Evolutionary conservation across 2,797 vertebrate species (phyloP).

Genomic region (Clamator glandarius): DNA sequence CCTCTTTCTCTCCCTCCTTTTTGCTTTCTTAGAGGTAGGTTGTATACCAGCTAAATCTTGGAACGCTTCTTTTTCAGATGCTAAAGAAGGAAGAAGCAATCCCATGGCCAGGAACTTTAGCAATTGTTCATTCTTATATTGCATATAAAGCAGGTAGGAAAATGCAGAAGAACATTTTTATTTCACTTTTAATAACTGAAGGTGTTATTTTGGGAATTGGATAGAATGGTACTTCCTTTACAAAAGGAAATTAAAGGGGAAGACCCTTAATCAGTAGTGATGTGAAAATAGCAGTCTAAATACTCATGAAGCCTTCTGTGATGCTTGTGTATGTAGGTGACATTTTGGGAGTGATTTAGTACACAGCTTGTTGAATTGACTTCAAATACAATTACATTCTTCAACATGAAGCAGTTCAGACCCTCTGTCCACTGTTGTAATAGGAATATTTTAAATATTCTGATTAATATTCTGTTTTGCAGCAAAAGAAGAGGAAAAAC

Average conservation of each 20-base stretch:
- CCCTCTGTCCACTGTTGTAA: not conserved
- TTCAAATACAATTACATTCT: not conserved
- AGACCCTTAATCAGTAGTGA: not conserved
- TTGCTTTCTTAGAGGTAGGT: constrained; percentile 6
- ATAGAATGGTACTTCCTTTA: constrained; percentile 12
- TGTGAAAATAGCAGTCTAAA: not conserved
- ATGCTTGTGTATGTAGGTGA: not conserved
- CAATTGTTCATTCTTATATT: constrained; percentile 99
- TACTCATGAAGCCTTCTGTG: not conserved
- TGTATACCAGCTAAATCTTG: constrained; percentile 18
- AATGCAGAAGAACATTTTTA: not conserved
- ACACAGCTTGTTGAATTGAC: not conserved
- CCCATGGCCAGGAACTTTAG: constrained; percentile 97
- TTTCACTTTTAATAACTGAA: not conserved
- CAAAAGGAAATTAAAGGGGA: constrained; percentile 38
- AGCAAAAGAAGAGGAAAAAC: constrained; percentile 99
- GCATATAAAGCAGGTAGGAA: constrained; percentile 98
- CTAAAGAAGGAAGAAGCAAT: constrained; percentile 99
- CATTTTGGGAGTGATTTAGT: not conserved
- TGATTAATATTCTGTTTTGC: constrained; percentile 27
- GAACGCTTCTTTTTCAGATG: constrained; percentile 84
- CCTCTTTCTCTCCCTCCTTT: not conserved
- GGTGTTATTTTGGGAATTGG: not conserved
- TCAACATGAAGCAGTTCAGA: not conserved
- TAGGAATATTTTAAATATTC: not conserved